These are phyloP conservation scores for Thunnus thynnus DNA, from an alignment of 2,113 vertebrate genomes.

Conservation along the genomic window DNA sequence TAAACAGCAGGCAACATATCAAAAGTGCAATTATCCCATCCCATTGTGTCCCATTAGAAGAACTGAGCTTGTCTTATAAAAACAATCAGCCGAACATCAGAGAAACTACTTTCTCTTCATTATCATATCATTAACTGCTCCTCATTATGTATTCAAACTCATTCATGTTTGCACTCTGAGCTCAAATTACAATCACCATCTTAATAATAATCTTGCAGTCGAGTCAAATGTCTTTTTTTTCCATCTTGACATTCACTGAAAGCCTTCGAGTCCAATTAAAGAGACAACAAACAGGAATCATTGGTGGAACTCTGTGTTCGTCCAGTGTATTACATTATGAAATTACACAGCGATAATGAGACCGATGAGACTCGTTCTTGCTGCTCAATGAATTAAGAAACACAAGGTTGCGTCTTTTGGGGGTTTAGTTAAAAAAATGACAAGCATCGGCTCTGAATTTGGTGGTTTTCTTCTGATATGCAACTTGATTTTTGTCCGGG, in stretches of 20 bases:
- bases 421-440: too few relatives aligned
- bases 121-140: not conserved
- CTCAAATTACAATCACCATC: not conserved
- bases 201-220: not conserved
- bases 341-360: not conserved
- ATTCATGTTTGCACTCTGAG: too few relatives aligned
- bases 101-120: slow-evolving; percentile 7
- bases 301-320: not conserved
- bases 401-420: too few relatives aligned
- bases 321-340: not conserved
- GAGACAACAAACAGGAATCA: not conserved
- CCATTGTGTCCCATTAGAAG: not conserved
- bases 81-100: not conserved
- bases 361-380: not conserved
- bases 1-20: too few relatives aligned
- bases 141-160: not conserved
- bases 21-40: too few relatives aligned
- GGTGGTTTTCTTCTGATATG: too few relatives aligned
- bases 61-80: not conserved
- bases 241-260: slow-evolving; percentile 12
- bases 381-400: not conserved
- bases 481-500: too few relatives aligned
- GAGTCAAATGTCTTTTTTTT: not conserved
- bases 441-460: too few relatives aligned
- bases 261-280: slow-evolving; percentile 41